phyloP scores from a whole-genome alignment of 2,797 vertebrate species.

The Coregonus ussuriensis region DNA sequence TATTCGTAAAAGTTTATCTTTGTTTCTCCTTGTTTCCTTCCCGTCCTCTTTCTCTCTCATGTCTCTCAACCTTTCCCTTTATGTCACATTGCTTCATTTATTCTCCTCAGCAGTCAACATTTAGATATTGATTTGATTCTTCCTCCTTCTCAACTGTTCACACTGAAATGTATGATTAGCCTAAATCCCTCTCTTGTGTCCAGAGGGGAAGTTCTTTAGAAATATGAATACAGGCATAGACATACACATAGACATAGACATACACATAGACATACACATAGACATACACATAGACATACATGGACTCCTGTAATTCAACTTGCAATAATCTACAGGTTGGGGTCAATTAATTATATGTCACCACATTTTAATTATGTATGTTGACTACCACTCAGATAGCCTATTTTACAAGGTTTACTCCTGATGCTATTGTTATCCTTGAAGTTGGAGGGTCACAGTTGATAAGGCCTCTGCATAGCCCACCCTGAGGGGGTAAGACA shows the following conservation, averaged over 20 bases:
- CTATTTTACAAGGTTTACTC: neutral
- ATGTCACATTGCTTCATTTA: conserved; percentile 57
- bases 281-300: neutral
- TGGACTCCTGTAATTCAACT: neutral
- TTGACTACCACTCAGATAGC: neutral
- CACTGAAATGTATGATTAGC: neutral
- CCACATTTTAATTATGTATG: neutral
- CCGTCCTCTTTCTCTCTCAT: conserved; percentile 59
- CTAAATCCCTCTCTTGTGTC: neutral
- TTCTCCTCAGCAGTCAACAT: conserved; percentile 51
- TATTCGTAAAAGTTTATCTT: conserved; percentile 65
- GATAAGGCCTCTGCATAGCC: conserved; percentile 50
- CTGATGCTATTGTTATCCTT: neutral
- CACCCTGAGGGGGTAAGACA: conserved; percentile 60
- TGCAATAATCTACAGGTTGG: neutral
- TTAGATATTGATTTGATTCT: conserved; percentile 71
- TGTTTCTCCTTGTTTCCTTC: conserved; percentile 67
- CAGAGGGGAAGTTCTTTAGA: neutral
- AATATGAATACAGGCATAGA: neutral
- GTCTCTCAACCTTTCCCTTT: conserved; percentile 57
- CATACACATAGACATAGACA: neutral
- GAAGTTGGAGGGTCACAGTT: conserved; percentile 29
- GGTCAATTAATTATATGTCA: neutral
- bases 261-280: neutral
- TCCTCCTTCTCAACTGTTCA: conserved; percentile 36